Conservation (phyloP, 2,888 invertebrate species). For the Globia sparganii region DNA sequence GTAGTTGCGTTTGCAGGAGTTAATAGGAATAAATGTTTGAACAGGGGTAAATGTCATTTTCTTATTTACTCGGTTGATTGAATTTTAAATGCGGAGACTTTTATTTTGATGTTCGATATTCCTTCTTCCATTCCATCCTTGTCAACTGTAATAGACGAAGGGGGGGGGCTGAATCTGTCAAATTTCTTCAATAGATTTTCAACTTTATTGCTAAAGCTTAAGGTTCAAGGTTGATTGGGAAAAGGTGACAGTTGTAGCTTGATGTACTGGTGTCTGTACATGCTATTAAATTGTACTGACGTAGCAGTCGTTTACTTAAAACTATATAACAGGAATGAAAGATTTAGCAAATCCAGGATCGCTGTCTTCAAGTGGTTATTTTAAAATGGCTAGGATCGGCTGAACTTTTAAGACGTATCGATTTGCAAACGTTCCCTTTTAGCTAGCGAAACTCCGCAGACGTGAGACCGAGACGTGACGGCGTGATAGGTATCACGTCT, state of each 20-base stretch:
- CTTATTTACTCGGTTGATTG: background rate
- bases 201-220: too few species aligned
- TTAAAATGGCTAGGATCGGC: too few species aligned
- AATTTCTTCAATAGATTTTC: too few species aligned
- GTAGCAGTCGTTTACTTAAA: background rate
- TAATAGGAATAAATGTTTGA: slow-evolving; percentile 22
- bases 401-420: too few species aligned
- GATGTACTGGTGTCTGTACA: too few species aligned
- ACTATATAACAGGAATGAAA: background rate
- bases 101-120: background rate
- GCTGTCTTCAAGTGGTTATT: background rate
- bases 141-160: background rate
- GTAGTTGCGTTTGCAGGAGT: slow-evolving; percentile 18
- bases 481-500: too few species aligned
- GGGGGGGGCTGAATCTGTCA: too few species aligned
- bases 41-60: background rate
- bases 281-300: background rate
- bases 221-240: too few species aligned
- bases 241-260: too few species aligned
- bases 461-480: too few species aligned
- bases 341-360: background rate
- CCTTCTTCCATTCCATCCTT: background rate
- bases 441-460: too few species aligned
- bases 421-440: too few species aligned
- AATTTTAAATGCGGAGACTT: background rate